phyloP scores from a whole-genome alignment of 2,888 invertebrate genomes.

The Cantharis nigra region DNA sequence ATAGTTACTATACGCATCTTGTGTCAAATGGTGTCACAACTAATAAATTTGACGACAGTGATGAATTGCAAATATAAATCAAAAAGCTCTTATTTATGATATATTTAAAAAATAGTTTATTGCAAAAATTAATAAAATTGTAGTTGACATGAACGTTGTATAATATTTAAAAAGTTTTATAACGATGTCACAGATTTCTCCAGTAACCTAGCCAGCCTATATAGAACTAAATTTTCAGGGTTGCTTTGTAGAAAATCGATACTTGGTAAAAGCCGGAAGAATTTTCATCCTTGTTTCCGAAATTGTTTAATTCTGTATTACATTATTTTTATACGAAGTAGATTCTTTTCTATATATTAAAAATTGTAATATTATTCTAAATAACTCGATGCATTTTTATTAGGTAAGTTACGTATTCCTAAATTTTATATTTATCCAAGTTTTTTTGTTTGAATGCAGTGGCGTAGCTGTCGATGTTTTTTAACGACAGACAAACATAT shows the following conservation, averaged over 20 bases:
- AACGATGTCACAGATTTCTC: neutral
- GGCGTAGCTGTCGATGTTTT: too few relatives aligned
- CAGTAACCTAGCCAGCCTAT: neutral
- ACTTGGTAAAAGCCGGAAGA: constrained; percentile 2
- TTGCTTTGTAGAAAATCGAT: constrained; percentile 2
- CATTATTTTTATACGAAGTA: neutral
- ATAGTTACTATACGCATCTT: too few relatives aligned
- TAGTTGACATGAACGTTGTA: neutral
- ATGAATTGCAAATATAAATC: neutral
- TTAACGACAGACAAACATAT: too few relatives aligned
- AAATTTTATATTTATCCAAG: neutral
- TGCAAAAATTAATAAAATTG: neutral
- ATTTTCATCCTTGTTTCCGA: neutral
- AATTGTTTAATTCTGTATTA: neutral
- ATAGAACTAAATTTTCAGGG: neutral
- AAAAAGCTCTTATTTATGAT: neutral
- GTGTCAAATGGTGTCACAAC: neutral
- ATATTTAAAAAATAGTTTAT: neutral
- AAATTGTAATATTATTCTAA: neutral
- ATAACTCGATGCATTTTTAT: neutral
- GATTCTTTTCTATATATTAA: neutral
- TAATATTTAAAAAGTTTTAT: neutral
- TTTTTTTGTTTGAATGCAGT: too few relatives aligned
- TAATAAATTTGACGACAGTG: neutral
- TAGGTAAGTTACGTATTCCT: neutral